phyloP scores from a whole-genome alignment of 2,888 invertebrate genomes.

The Drosophila melanosoma region DNA sequence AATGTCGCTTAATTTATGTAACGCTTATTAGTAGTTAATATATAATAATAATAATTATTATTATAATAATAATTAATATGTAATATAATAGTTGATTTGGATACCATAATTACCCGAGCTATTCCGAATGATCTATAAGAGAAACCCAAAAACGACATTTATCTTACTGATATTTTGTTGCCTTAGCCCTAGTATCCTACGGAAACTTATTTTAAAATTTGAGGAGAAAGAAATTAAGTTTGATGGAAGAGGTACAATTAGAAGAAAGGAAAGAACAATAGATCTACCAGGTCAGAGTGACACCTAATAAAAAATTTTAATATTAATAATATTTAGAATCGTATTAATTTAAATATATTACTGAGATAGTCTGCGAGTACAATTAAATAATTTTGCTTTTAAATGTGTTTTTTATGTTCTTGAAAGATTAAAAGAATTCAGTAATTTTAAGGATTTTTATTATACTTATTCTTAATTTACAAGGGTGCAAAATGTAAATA shows the following conservation, averaged over 20 bases:
- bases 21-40: not conserved
- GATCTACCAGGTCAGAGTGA: too few species aligned
- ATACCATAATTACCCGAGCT: not conserved
- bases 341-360: not conserved
- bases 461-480: not conserved
- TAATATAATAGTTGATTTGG: not conserved
- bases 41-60: too few species aligned
- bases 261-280: not conserved
- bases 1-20: not conserved
- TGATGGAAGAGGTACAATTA: not conserved
- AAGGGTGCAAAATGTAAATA: not conserved
- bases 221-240: not conserved
- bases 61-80: too few species aligned
- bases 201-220: not conserved
- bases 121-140: not conserved
- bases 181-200: not conserved
- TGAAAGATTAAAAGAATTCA: not conserved
- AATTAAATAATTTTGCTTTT: not conserved
- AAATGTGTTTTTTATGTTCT: not conserved
- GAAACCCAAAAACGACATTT: too few species aligned
- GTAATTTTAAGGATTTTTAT: not conserved
- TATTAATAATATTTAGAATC: not conserved
- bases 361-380: not conserved
- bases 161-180: not conserved
- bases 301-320: not conserved